A percentile compares a stretch with the other conserved stretches of the same genome.
Evolutionary conservation across 2,888 invertebrate genomes (phyloP).

Genomic region (Notocelia uddmanniana): DNA sequence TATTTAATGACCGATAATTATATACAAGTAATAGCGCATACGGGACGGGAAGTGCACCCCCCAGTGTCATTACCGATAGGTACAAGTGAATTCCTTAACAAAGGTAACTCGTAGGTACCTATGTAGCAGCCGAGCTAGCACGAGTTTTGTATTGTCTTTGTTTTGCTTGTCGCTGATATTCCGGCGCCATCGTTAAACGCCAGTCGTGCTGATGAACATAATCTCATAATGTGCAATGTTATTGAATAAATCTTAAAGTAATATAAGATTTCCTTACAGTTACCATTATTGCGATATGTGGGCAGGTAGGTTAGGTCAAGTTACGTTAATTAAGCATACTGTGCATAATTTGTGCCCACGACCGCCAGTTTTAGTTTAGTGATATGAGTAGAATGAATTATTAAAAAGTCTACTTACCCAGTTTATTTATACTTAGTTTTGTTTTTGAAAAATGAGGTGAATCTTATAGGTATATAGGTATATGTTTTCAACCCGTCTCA

Average conservation of each 20-base stretch:
- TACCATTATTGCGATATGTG: too few species aligned
- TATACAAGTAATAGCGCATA: neutral
- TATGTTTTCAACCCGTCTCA: too few species aligned
- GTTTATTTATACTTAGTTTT: neutral
- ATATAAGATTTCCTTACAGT: too few species aligned
- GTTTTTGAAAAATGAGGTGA: neutral
- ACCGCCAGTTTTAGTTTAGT: neutral
- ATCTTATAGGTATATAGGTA: too few species aligned
- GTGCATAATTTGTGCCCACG: neutral
- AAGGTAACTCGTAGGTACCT: neutral
- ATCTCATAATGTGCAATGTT: neutral
- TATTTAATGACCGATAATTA: slow-evolving; percentile 8
- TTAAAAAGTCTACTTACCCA: neutral
- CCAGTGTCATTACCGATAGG: neutral
- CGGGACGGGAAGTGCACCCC: neutral
- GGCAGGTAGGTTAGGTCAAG: too few species aligned
- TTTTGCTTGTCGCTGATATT: neutral
- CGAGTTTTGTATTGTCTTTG: neutral
- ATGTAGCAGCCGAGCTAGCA: neutral
- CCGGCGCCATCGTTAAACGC: neutral
- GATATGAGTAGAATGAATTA: neutral
- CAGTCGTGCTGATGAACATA: neutral
- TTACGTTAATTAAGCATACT: neutral
- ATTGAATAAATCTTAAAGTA: too few species aligned
- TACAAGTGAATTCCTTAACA: neutral